phyloP scores from a whole-genome alignment of 2,797 vertebrate genomes.

The Falco novaeseelandiae region DNA sequence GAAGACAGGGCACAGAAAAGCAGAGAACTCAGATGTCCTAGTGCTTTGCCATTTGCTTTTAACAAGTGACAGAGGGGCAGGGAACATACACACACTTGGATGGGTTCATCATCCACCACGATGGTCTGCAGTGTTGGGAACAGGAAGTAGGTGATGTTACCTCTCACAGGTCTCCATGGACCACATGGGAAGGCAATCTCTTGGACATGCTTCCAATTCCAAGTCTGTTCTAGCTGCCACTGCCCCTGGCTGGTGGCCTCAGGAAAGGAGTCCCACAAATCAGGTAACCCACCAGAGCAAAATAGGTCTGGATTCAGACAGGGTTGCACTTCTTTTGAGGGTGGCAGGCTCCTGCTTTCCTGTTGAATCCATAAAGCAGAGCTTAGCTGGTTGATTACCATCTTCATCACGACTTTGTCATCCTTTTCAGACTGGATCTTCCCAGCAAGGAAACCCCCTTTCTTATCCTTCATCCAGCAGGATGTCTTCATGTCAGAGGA shows the following conservation, averaged over 20 bases:
- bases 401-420: conserved; percentile 76
- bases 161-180: neutral
- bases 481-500: conserved; percentile 77
- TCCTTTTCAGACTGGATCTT: conserved; percentile 78
- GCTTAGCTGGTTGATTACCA: conserved; percentile 63
- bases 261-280: neutral
- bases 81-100: conserved; percentile 32
- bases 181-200: neutral
- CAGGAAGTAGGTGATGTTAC: neutral
- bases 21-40: neutral
- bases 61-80: neutral
- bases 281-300: neutral
- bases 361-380: neutral
- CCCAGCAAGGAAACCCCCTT: conserved; percentile 69
- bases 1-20: neutral
- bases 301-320: neutral
- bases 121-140: conserved; percentile 54
- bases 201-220: neutral
- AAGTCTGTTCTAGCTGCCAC: neutral
- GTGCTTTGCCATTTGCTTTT: neutral
- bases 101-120: conserved; percentile 59
- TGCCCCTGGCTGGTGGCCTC: neutral
- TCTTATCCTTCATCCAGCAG: conserved; percentile 77
- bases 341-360: neutral
- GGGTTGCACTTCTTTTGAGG: neutral